Evolutionary conservation across 2,797 vertebrate genomes (phyloP).

Genomic region (Champsocephalus esox): DNA sequence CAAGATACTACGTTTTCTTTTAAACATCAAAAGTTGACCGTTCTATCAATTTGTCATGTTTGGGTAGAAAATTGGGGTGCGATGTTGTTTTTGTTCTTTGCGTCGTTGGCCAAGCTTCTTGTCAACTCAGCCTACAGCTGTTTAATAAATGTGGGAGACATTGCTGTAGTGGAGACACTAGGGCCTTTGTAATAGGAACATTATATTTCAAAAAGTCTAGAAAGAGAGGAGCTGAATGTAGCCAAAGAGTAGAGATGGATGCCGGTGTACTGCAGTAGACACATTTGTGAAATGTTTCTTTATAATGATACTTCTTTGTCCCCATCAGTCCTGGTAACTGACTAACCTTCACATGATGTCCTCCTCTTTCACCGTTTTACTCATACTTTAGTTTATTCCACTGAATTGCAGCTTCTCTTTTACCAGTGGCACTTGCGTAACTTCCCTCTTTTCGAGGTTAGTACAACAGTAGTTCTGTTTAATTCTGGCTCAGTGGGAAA

Average conservation of each 20-base stretch:
- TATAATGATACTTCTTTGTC: background rate
- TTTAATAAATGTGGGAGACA: conserved; percentile 6
- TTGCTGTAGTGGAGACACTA: background rate
- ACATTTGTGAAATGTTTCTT: background rate
- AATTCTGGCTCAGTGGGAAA: conserved; percentile 33
- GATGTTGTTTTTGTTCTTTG: background rate
- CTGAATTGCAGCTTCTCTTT: conserved; percentile 60
- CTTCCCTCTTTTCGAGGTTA: conserved; percentile 68
- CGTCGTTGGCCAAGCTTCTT: background rate
- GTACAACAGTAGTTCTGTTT: conserved; percentile 63
- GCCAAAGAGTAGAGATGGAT: background rate
- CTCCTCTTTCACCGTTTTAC: conserved; percentile 27
- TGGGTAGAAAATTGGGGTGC: background rate
- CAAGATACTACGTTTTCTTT: background rate
- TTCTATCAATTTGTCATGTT: background rate
- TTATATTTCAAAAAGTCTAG: conserved; percentile 1
- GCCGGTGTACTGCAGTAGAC: background rate
- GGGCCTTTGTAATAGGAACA: conserved; percentile 10
- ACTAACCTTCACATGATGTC: background rate
- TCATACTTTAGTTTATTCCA: conserved; percentile 26
- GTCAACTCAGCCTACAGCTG: background rate
- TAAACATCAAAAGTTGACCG: background rate
- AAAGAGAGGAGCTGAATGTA: background rate
- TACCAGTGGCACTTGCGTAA: conserved; percentile 61
- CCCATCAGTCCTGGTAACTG: background rate